phyloP scores from a whole-genome alignment of 2,888 invertebrate species.

The Crossocerus cetratus region DNA sequence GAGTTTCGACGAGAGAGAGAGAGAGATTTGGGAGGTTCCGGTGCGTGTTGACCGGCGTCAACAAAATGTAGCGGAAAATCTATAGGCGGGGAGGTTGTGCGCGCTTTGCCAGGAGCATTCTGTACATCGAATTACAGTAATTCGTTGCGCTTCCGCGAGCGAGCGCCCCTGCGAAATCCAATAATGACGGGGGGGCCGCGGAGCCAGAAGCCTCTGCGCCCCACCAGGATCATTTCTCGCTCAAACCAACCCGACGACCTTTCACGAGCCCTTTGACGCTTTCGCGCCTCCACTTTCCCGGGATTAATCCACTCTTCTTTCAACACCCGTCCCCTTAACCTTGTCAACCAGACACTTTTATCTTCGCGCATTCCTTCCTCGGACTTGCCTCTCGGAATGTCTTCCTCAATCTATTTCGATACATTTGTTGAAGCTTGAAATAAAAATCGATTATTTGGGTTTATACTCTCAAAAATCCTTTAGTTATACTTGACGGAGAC shows the following conservation, averaged over 20 bases:
- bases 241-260: not conserved
- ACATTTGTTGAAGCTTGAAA: too few relatives aligned
- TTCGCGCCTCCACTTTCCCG: not conserved
- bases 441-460: too few relatives aligned
- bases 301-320: not conserved
- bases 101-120: not conserved
- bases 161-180: not conserved
- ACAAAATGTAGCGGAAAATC: not conserved
- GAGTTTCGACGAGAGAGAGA: not conserved
- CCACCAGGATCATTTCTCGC: not conserved
- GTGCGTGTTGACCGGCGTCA: not conserved
- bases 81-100: not conserved
- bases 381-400: too few relatives aligned
- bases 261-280: not conserved
- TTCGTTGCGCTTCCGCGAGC: not conserved
- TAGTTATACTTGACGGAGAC: too few relatives aligned
- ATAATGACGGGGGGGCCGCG: not conserved
- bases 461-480: too few relatives aligned
- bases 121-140: slow-evolving; percentile 3
- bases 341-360: too few relatives aligned
- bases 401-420: too few relatives aligned
- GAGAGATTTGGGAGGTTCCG: not conserved
- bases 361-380: too few relatives aligned
- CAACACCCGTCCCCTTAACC: too few relatives aligned
- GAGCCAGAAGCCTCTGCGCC: not conserved